Percentiles rank a stretch among this genome's conserved stretches.
phyloP scores from a whole-genome alignment of 2,113 vertebrate species.

The Neolamprologus devosi region DNA sequence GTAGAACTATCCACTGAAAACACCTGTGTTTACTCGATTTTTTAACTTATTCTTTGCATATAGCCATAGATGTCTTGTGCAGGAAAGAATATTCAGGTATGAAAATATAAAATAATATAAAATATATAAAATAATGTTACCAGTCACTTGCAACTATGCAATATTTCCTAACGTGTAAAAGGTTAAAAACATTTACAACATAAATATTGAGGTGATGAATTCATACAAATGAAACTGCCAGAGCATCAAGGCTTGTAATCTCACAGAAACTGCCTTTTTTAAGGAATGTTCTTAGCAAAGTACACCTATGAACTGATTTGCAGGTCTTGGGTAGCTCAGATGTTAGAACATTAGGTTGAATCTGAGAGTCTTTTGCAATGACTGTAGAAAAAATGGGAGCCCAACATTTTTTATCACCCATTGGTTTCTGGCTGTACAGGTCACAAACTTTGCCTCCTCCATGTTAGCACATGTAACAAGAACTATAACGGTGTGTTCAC shows the following conservation, averaged over 20 bases:
- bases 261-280: background rate
- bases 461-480: background rate
- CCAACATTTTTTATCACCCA: background rate
- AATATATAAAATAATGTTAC: background rate
- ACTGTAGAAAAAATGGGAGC: background rate
- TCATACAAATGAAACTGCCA: background rate
- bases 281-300: background rate
- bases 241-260: background rate
- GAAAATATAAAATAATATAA: too few species aligned
- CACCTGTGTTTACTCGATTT: background rate
- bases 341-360: background rate
- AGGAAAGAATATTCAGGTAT: background rate
- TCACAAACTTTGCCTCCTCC: background rate
- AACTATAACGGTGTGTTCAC: background rate
- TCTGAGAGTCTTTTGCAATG: background rate
- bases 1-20: background rate
- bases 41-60: background rate
- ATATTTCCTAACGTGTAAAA: background rate
- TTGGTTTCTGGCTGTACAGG: background rate
- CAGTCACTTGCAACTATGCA: background rate
- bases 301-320: background rate
- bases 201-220: background rate
- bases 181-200: background rate
- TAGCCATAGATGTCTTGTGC: background rate
- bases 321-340: background rate